Evolutionary conservation across 2,888 invertebrate species (phyloP), one percentile per base, ranked within the genome.

Genomic region (Hypolimnas misippus): DNA sequence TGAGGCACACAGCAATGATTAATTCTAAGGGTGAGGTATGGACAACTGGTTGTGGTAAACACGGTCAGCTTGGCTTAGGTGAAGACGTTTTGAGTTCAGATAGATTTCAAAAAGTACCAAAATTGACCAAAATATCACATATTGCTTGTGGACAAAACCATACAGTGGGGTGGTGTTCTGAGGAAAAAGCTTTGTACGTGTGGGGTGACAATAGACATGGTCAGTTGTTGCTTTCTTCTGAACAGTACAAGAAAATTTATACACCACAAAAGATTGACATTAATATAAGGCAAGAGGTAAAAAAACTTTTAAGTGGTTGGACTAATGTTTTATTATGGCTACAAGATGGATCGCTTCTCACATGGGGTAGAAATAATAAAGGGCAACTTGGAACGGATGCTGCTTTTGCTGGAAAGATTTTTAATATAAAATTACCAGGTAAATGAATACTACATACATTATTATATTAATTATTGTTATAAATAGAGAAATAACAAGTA

Each of bases 191-290:
- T 60, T 88, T 95, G 63, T 96, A 92, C 89, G 94, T 92, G 12
- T 96, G 97, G 94, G 98, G 98, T 25, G 96, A 96, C 75, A 97
- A 97, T 76, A 96, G 95, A 83, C 95, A 95, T 82, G 96, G 97
- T 0, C 97, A 98, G 77, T 84, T 96, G 55, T 94, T 96, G 10
- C 76, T 94, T 8, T 93, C 93, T 71, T 84, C 92, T 57, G 84
- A 86, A 54, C 91, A 92, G 68, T 92, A 91, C 64, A 83, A 81
- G 66, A 93, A 87, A 76, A 84, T 93, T 67, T 93, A 84, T 76
- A 87, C 84, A 60, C 93, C 93, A 52, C 88, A 92, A 74, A 93
- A 93, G 81, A 87, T 93, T 74, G 91, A 93, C 68, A 92, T 94
- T 77, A 82, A 85, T 81, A 89, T 92, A 51, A 93, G 93, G 68